Evolutionary conservation across 2,888 invertebrate genomes (phyloP).

Genomic region (Hedya salicella): DNA sequence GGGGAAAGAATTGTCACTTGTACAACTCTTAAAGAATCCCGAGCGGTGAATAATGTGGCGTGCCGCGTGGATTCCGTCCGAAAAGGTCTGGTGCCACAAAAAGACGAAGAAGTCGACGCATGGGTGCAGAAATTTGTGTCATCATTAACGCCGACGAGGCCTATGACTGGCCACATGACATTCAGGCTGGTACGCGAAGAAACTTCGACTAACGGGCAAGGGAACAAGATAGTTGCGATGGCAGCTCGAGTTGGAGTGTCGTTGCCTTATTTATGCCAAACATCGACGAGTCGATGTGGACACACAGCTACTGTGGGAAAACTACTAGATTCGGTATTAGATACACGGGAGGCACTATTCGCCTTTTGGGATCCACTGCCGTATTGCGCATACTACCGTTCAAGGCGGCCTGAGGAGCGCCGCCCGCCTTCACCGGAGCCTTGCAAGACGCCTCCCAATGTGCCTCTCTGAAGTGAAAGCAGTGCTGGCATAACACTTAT

Average conservation of each 20-base stretch:
- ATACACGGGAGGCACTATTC: constrained; percentile 92
- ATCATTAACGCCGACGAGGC: constrained; percentile 86
- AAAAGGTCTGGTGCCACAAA: constrained; percentile 88
- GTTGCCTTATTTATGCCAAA: constrained; percentile 92
- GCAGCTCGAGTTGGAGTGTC: constrained; percentile 92
- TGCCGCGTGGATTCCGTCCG: constrained; percentile 88
- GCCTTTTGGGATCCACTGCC: constrained; percentile 94
- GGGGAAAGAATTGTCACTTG: constrained; percentile 92
- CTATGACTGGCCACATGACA: constrained; percentile 91
- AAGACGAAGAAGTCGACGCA: constrained; percentile 87
- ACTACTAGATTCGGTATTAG: constrained; percentile 88
- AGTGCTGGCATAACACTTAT: constrained; percentile 60
- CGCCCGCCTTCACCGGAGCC: constrained; percentile 81
- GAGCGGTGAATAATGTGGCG: constrained; percentile 92
- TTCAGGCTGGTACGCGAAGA: constrained; percentile 90
- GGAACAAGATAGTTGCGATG: constrained; percentile 70
- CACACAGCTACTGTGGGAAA: constrained; percentile 87
- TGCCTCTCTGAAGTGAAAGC: constrained; percentile 69
- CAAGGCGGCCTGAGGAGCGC: constrained; percentile 87
- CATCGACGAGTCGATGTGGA: constrained; percentile 85
- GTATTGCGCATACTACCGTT: constrained; percentile 93
- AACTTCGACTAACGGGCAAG: constrained; percentile 74
- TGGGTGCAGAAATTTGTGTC: constrained; percentile 91
- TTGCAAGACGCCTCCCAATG: constrained; percentile 83
- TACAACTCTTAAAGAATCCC: constrained; percentile 91